Conservation (phyloP, 2,888 invertebrate genomes). For the Synanthedon vespiformis region DNA sequence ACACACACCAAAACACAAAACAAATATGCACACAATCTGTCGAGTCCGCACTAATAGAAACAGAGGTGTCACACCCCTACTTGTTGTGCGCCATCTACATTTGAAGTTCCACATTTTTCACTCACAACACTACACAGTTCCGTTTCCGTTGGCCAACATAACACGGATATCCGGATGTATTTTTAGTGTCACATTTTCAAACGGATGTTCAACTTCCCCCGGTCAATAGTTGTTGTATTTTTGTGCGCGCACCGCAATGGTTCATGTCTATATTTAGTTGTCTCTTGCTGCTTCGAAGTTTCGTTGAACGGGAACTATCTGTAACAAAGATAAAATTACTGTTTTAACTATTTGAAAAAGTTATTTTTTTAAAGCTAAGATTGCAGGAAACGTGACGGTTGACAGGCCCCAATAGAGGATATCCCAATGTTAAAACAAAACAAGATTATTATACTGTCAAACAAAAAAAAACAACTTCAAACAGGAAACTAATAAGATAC, state of each 20-base stretch:
- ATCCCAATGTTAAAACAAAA: too few relatives aligned
- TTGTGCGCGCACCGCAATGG: constrained; percentile 24
- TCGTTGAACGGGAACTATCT: constrained; percentile 6
- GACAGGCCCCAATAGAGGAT: too few relatives aligned
- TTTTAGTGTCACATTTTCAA: constrained; percentile 49
- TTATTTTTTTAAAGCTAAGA: not conserved
- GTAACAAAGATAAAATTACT: constrained; percentile 8
- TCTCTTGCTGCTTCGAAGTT: constrained; percentile 23
- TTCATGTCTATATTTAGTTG: constrained; percentile 42
- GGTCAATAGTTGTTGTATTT: constrained; percentile 28
- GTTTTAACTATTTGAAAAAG: not conserved
- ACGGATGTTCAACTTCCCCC: constrained; percentile 43
- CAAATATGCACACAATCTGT: constrained; percentile 16
- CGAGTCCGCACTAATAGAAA: constrained; percentile 55
- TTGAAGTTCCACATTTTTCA: constrained; percentile 35
- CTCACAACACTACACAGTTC: constrained; percentile 11
- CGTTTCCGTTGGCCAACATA: constrained; percentile 24
- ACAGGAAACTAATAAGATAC: too few relatives aligned
- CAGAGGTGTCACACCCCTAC: constrained; percentile 48
- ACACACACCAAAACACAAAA: constrained; percentile 24
- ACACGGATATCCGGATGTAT: constrained; percentile 39
- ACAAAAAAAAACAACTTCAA: too few relatives aligned
- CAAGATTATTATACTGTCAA: too few relatives aligned
- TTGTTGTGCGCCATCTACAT: constrained; percentile 35
- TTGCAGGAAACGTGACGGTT: not conserved